Evolutionary conservation across 1,140 invertebrate genomes (phyloP).

Genomic region (Drosophila sulfurigaster): DNA sequence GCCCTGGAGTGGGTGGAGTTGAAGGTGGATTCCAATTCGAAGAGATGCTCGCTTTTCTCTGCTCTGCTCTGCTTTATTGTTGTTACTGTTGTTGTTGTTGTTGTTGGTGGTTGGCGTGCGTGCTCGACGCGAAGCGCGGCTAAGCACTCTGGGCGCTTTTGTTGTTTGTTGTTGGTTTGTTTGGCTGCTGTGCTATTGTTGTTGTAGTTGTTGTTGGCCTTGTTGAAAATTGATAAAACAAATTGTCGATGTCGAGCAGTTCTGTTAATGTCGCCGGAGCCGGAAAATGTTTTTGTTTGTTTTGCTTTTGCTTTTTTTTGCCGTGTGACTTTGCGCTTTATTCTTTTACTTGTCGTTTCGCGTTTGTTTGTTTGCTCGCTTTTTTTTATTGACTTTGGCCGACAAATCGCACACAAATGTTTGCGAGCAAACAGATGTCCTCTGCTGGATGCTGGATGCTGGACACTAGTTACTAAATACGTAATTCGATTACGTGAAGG

Average conservation of each 20-base stretch:
- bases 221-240: slow-evolving; percentile 84
- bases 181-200: slow-evolving; percentile 43
- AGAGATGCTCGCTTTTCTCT: slow-evolving; percentile 4
- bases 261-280: slow-evolving; percentile 84
- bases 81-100: slow-evolving; percentile 18
- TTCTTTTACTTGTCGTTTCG: slow-evolving; percentile 47
- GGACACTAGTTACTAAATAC: slow-evolving; percentile 14
- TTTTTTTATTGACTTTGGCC: slow-evolving; percentile 51
- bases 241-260: slow-evolving; percentile 84
- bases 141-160: slow-evolving; percentile 79
- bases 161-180: slow-evolving; percentile 65
- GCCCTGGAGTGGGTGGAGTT: slow-evolving; percentile 32
- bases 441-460: slow-evolving; percentile 26
- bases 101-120: slow-evolving; percentile 54
- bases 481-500: background rate
- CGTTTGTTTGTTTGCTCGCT: background rate
- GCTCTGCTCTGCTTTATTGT: background rate
- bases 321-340: slow-evolving; percentile 71
- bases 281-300: slow-evolving; percentile 84
- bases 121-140: slow-evolving; percentile 64
- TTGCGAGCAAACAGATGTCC: slow-evolving; percentile 64
- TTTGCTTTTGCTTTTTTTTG: slow-evolving; percentile 64
- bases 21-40: slow-evolving; percentile 31
- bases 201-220: slow-evolving; percentile 55
- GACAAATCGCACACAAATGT: slow-evolving; percentile 51